Base-by-base conservation (phyloP, 2,888 invertebrate genomes). In the Epirrhoe alternata region DNA sequence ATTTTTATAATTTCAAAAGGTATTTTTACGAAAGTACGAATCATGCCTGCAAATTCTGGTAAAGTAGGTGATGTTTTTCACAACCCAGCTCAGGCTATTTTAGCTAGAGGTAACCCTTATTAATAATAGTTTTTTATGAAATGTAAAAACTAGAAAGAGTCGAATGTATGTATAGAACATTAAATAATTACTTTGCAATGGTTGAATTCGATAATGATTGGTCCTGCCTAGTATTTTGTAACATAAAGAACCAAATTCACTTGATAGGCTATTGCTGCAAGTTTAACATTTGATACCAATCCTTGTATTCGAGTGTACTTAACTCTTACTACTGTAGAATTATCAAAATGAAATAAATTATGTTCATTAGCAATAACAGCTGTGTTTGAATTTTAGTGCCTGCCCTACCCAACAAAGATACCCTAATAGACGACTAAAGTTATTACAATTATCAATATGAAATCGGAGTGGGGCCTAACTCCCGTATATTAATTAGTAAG, bases 261-360 rank as follows among this genome's bases (percentile, higher is more conserved):
- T 87, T 85, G 84, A 86, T 88, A 88, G 86, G 83, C 84, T 89
- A 87, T 89, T 86, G 86, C 88, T 87, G 86, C 86, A 87, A 87
- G 86, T 90, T 90, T 86, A 88, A 92, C 89, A 88, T 93, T 92
- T 93, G 92, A 90, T 93, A 93, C 93, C 91, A 89, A 90, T 88
- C 88, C 92, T 91, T 92, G 89, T 92, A 92, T 90, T 92, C 85
- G 90, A 91, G 88, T 90, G 92, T 93, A 93, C 92, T 93, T 92
- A 92, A 91, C 85, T 90, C 88, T 87, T 88, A 89, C 82, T 87
- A 90, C 79, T 88, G 90, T 92, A 92, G 92, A 90, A 92, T 92
- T 92, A 90, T 91, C 90, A 90, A 89, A 88, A 85, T 80, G 81
- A 86, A 92, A 90, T 90, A 92, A 92, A 92, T 86, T 89, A 92